Conservation (phyloP, 2,888 invertebrate species). For the Bellardia pandia region DNA sequence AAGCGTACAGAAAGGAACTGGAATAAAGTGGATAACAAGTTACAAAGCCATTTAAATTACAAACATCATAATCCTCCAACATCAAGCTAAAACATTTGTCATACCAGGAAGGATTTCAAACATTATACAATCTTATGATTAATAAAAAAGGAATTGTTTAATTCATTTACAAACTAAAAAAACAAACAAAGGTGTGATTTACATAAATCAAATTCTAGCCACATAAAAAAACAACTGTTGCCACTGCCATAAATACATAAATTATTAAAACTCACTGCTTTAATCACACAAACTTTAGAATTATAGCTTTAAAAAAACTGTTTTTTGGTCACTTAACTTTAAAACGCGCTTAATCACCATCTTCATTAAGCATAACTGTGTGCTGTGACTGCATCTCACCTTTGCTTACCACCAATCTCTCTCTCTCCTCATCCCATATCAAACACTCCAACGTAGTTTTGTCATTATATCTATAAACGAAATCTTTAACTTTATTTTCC, state of each 20-base stretch:
- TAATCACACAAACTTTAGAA: not conserved
- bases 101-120: conserved; percentile 50
- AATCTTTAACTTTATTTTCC: not conserved
- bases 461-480: not conserved
- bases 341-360: conserved; percentile 48
- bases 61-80: not conserved
- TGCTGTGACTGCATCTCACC: not conserved
- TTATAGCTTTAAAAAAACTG: conserved; percentile 8
- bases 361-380: conserved; percentile 1
- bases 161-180: conserved; percentile 14
- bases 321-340: not conserved
- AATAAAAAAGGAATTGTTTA: conserved; percentile 50
- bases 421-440: not conserved
- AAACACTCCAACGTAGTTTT: not conserved
- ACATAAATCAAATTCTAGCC: conserved; percentile 60
- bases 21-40: conserved; percentile 22
- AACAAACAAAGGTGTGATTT: conserved; percentile 58
- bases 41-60: conserved; percentile 35
- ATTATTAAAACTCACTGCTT: conserved; percentile 22
- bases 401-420: conserved; percentile 4
- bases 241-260: conserved; percentile 46
- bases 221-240: not conserved
- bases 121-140: conserved; percentile 13
- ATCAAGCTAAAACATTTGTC: not conserved
- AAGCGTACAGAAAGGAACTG: conserved; percentile 7